A percentile compares a stretch with the other conserved stretches of the same genome.
These are phyloP conservation scores for Pristionchus mayeri DNA, from an alignment of 2,888 invertebrate species.

Conservation along the genomic window DNA sequence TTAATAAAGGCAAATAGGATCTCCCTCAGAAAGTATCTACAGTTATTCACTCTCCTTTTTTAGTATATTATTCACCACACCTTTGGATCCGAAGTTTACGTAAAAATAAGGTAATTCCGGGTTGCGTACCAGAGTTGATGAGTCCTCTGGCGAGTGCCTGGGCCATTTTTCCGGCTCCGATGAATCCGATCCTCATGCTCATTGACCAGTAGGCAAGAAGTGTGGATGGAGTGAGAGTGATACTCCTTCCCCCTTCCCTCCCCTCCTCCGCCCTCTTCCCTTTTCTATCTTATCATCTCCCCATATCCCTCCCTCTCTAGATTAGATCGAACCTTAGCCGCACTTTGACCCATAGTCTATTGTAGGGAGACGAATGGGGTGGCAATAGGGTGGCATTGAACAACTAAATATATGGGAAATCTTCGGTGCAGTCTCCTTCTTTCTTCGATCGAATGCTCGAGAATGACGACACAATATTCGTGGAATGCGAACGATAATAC, in stretches of 20 bases:
- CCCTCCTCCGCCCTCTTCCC: conserved; percentile 15
- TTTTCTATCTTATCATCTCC: conserved; percentile 50
- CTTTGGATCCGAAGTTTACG: no score
- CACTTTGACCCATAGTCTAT: conserved; percentile 2
- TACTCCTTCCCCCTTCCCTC: neutral
- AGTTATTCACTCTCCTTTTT: no score
- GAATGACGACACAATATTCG: neutral
- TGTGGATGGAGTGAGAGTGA: conserved; percentile 13
- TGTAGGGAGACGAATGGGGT: neutral
- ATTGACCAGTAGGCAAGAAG: neutral
- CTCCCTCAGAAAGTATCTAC: no score
- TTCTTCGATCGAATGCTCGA: neutral
- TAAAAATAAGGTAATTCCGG: no score
- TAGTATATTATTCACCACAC: no score
- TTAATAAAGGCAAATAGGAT: neutral
- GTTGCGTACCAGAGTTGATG: conserved; percentile 86
- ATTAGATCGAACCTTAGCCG: conserved; percentile 23
- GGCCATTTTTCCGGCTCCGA: conserved; percentile 93
- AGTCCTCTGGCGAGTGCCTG: conserved; percentile 92
- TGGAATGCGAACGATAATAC: neutral
- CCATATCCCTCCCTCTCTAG: neutral
- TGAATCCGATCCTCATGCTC: conserved; percentile 84
- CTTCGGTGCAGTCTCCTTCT: neutral
- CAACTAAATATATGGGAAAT: no score
- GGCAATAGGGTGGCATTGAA: neutral